Evolutionary conservation across 2,113 vertebrate genomes (phyloP), one percentile per base, ranked within the genome.

Genomic region (Oryzias celebensis): DNA sequence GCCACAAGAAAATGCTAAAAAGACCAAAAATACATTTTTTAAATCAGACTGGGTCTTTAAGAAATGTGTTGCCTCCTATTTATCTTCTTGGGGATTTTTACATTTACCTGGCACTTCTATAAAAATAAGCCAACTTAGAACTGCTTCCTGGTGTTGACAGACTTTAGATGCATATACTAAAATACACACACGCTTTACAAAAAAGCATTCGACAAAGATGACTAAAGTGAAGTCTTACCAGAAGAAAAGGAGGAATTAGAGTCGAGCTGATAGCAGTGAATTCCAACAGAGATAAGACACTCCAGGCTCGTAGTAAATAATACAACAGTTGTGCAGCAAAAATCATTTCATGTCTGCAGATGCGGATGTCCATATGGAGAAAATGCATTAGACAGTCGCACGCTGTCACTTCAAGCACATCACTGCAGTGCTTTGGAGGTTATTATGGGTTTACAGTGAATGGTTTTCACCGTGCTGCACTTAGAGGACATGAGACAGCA

Each of bases 361-460:
- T 48, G 17, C 73, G 59, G 51, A 71, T 52, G 14, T 54, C 56
- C 56, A 45, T 62, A 52, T 45, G 57, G 42, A 50, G 41, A 36
- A 47, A 80, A 65, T 51, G 52, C 47, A 67, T 45, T 51, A 51
- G 53, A 67, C 31, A 70, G 48, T 64, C 69, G 53, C 56, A 50
- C 54, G 49, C 23, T 41, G 56, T 47, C 47, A 68, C 62, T 63
- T 23, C 42, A 49, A 67, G 67, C 43, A 31, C 55, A 50, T 61
- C 68, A 45, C 36, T 52, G 46, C 58, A 48, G 70, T 7, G 66
- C 45, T 49, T 28, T 20, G 42, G 74, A 22, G 61, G 71, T 76
- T 73, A 84, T 84, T 78, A 70, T 72, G 75, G 73, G 75, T 78
- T 83, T 69, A 69, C 62, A 61, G 77, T 75, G 80, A 75, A 78